phyloP scores from a whole-genome alignment of 2,113 vertebrate species.

The Cervus canadensis region DNA sequence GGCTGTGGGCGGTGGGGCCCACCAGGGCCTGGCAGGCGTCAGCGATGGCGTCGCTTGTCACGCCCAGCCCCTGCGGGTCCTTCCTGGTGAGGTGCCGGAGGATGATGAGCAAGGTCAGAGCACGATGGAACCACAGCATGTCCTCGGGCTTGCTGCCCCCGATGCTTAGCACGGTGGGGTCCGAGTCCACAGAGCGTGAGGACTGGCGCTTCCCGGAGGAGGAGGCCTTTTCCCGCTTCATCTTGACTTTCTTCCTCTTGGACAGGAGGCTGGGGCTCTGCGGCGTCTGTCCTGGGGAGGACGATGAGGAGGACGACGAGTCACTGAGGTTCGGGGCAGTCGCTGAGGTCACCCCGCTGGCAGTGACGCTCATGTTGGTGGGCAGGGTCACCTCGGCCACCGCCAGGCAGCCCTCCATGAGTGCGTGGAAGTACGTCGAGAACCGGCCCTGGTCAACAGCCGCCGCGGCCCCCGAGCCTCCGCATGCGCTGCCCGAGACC shows the following conservation, averaged over 20 bases:
- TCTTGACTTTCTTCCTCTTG: slow-evolving; percentile 98
- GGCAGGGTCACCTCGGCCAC: slow-evolving; percentile 96
- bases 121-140: slow-evolving; percentile 98
- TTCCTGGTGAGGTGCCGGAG: slow-evolving; percentile 93
- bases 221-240: slow-evolving; percentile 94
- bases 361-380: slow-evolving; percentile 89
- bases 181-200: slow-evolving; percentile 82
- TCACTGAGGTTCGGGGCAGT: slow-evolving; percentile 93
- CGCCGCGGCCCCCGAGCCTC: slow-evolving; percentile 80
- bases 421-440: slow-evolving; percentile 95
- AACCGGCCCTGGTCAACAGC: slow-evolving; percentile 90
- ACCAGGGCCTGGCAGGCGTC: slow-evolving; percentile 96
- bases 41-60: slow-evolving; percentile 93
- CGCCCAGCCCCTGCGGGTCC: slow-evolving; percentile 93
- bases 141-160: slow-evolving; percentile 96
- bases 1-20: slow-evolving; percentile 92
- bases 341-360: slow-evolving; percentile 88
- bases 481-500: slow-evolving; percentile 80
- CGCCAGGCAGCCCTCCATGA: slow-evolving; percentile 96
- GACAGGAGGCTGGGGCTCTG: slow-evolving; percentile 97
- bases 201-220: slow-evolving; percentile 88
- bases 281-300: slow-evolving; percentile 95
- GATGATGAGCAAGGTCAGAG: slow-evolving; percentile 95
- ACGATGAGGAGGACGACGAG: slow-evolving; percentile 94
- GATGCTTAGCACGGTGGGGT: slow-evolving; percentile 89